Percentiles rank a stretch among this genome's conserved stretches.
These are phyloP conservation scores for Cnemophilus loriae DNA, from an alignment of 2,113 vertebrate species.

Conservation along the genomic window DNA sequence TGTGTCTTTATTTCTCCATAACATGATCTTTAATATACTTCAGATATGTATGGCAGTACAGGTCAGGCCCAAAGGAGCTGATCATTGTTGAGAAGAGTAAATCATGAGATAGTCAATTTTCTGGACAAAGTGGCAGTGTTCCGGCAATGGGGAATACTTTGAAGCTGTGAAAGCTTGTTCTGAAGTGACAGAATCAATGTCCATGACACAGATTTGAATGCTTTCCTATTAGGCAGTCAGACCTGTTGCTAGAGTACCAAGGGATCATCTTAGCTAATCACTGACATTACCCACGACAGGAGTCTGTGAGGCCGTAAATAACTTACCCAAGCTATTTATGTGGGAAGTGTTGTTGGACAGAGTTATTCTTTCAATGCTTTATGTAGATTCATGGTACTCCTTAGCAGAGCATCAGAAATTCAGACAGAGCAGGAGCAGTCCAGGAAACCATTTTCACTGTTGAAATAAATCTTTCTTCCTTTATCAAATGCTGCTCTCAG, in stretches of 20 bases:
- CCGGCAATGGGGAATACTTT: not conserved
- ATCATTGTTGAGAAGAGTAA: not conserved
- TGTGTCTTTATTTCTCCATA: not conserved
- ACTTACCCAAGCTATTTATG: not conserved
- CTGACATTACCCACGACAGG: not conserved
- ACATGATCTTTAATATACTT: not conserved
- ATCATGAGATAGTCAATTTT: not conserved
- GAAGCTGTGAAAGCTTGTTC: not conserved
- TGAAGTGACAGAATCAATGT: constrained; percentile 48
- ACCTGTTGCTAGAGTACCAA: not conserved
- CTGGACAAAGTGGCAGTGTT: not conserved
- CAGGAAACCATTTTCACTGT: not conserved
- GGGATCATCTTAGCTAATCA: constrained; percentile 30
- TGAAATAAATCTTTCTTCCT: not conserved
- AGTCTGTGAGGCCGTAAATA: not conserved
- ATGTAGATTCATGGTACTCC: not conserved
- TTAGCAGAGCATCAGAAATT: not conserved
- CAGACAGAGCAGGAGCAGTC: not conserved
- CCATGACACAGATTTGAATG: constrained; percentile 2
- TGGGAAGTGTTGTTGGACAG: not conserved
- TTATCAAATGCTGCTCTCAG: not conserved
- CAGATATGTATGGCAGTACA: not conserved
- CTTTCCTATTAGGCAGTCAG: constrained; percentile 22
- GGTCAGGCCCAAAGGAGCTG: not conserved
- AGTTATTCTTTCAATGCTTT: not conserved